Percentiles rank a stretch among this genome's conserved stretches.
Evolutionary conservation across 2,113 vertebrate species (phyloP).

Genomic region (Nannospalax galili): DNA sequence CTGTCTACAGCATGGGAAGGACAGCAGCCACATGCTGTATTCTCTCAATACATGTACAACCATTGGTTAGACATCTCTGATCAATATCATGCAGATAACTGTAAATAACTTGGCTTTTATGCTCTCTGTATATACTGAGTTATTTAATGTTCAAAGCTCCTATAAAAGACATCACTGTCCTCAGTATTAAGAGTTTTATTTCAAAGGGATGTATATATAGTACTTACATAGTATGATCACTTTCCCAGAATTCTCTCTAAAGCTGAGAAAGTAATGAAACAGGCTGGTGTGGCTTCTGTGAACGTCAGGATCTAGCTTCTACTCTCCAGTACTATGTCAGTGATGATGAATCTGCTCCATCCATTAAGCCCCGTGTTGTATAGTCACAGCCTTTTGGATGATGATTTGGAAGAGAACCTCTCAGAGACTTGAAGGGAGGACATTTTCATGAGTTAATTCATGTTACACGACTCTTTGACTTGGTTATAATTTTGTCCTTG

Average conservation of each 20-base stretch:
- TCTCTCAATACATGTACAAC: background rate
- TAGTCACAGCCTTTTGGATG: background rate
- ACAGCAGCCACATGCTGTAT: background rate
- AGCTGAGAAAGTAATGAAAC: background rate
- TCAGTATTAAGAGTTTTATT: background rate
- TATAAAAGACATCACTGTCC: background rate
- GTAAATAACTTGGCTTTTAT: background rate
- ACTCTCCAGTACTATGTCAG: background rate
- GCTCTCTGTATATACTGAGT: background rate
- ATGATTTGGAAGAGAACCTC: background rate
- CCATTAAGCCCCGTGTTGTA: fast-evolving
- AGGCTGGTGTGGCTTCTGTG: background rate
- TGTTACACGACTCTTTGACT: background rate
- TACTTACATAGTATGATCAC: background rate
- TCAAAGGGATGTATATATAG: background rate
- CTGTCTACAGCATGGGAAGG: background rate
- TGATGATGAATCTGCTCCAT: background rate
- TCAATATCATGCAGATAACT: background rate
- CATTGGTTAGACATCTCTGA: background rate
- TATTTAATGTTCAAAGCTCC: background rate
- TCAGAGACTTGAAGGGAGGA: background rate
- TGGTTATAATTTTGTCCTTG: background rate
- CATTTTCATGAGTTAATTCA: background rate
- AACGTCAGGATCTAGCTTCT: background rate
- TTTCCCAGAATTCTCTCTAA: background rate